A percentile compares a stretch with the other conserved stretches of the same genome.
Evolutionary conservation across 2,797 vertebrate genomes (phyloP).

Genomic region (Uromys caudimaculatus): DNA sequence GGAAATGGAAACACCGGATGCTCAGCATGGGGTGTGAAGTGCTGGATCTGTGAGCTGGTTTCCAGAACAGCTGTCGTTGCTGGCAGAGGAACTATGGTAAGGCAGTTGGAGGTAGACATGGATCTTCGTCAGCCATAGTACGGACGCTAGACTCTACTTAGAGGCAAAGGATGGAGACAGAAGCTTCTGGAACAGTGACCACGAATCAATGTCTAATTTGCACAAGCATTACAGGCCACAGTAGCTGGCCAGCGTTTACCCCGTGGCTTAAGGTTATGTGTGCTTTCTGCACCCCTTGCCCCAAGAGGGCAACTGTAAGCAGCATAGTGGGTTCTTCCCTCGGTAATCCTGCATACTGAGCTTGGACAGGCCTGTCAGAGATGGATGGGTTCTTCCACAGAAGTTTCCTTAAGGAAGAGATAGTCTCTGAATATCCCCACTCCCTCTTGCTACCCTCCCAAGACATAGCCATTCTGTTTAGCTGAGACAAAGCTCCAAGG

Average conservation of each 20-base stretch:
- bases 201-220: background rate
- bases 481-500: background rate
- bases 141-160: background rate
- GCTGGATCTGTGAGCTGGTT: background rate
- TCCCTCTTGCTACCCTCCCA: background rate
- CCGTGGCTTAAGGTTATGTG: background rate
- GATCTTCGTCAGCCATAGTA: background rate
- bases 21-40: no score
- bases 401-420: background rate
- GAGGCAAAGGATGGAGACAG: background rate
- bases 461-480: background rate
- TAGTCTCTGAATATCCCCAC: background rate
- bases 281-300: background rate
- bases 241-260: background rate
- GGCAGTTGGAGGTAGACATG: background rate
- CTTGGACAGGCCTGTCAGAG: background rate
- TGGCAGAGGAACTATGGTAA: background rate
- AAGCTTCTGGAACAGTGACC: background rate
- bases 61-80: background rate
- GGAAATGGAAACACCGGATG: no score
- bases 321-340: fast-evolving
- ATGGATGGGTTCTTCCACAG: background rate
- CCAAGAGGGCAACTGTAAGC: background rate
- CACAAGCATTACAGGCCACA: background rate
- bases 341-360: background rate